Evolutionary conservation across 2,797 vertebrate genomes (phyloP).

Genomic region (Erithacus rubecula): DNA sequence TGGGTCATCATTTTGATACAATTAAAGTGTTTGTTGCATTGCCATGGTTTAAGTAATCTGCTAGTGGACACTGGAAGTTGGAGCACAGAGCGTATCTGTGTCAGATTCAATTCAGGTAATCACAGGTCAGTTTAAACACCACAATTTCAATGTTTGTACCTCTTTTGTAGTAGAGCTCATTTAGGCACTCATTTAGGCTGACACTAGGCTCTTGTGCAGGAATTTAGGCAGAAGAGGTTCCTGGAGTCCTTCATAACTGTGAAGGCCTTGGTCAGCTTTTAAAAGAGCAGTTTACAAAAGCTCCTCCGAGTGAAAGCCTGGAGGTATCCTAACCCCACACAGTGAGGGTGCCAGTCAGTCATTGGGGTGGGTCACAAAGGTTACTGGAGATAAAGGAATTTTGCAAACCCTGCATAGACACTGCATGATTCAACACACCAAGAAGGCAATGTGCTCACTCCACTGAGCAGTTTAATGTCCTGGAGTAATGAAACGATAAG

Average conservation of each 20-base stretch:
- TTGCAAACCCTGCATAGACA: conserved; percentile 50
- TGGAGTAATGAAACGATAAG: conserved; percentile 61
- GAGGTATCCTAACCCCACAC: conserved; percentile 55
- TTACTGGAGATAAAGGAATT: conserved; percentile 72
- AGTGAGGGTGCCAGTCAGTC: conserved; percentile 60
- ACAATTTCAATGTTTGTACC: not conserved
- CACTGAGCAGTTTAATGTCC: conserved; percentile 50
- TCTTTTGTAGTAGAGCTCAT: conserved; percentile 20
- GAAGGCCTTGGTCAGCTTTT: conserved; percentile 65
- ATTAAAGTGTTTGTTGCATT: not conserved
- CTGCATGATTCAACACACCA: conserved; percentile 61
- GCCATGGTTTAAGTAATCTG: not conserved
- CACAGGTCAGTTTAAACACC: conserved; percentile 22
- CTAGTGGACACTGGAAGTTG: not conserved
- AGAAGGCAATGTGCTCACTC: conserved; percentile 24
- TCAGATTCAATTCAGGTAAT: conserved; percentile 23
- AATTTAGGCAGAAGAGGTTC: conserved; percentile 36
- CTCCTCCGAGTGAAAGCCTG: conserved; percentile 56
- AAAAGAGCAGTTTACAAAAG: conserved; percentile 69
- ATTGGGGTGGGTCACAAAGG: conserved; percentile 72
- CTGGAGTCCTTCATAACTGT: conserved; percentile 29
- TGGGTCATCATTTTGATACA: not conserved
- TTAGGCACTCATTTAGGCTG: not conserved
- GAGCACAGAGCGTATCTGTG: not conserved
- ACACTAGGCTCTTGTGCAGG: not conserved